phyloP scores from a whole-genome alignment of 2,888 invertebrate genomes.

The Athetis lepigone region DNA sequence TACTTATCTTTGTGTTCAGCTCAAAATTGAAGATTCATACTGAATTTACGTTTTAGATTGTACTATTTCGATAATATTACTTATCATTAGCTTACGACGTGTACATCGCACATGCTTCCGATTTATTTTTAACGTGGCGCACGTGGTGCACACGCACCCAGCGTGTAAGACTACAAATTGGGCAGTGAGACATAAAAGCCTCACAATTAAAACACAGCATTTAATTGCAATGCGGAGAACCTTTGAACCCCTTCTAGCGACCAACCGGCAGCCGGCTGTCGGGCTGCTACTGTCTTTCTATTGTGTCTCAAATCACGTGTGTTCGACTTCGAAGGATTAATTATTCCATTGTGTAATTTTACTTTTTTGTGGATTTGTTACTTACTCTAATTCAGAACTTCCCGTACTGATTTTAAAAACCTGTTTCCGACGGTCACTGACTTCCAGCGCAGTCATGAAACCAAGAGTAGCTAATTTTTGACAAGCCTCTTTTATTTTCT shows the following conservation, averaged over 20 bases:
- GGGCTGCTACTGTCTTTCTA: no score
- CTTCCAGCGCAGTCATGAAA: constrained; percentile 94
- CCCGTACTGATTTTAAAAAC: constrained; percentile 93
- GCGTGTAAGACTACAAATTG: constrained; percentile 1
- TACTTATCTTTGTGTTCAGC: background rate
- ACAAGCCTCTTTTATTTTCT: constrained; percentile 95
- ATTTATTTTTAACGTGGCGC: constrained; percentile 1
- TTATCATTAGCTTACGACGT: constrained; percentile 7
- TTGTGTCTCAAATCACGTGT: no score
- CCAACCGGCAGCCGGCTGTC: no score
- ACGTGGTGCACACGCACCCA: no score
- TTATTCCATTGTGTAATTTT: background rate
- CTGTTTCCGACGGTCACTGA: constrained; percentile 93
- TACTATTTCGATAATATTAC: constrained; percentile 7
- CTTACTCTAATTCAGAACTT: constrained; percentile 93
- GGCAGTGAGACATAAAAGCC: background rate
- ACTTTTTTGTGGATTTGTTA: constrained; percentile 37
- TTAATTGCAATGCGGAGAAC: no score
- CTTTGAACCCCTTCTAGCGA: no score
- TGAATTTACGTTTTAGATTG: background rate
- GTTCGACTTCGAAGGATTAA: no score
- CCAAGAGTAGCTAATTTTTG: constrained; percentile 91
- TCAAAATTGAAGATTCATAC: constrained; percentile 2
- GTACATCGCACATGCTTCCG: constrained; percentile 8
- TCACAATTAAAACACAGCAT: background rate